A percentile compares a stretch with the other conserved stretches of the same genome.
These are phyloP conservation scores for Oscarella lobularis DNA, from an alignment of 37 sponge, comb jelly and placozoan genomes.

Conservation along the genomic window DNA sequence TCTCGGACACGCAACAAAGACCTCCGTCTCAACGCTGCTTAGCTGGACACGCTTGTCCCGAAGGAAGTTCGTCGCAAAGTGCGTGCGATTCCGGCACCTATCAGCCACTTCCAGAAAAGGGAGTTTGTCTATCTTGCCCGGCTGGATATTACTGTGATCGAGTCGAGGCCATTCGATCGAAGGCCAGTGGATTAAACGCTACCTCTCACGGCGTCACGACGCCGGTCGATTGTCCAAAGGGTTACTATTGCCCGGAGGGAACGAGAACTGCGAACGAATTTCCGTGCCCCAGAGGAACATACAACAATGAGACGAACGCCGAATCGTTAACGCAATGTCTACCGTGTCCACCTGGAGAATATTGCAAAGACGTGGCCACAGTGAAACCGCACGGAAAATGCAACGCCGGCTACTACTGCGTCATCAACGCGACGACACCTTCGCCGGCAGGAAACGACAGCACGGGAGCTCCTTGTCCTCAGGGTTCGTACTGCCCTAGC, in stretches of 20 bases:
- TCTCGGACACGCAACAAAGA: conserved; percentile 2
- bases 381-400: conserved; percentile 13
- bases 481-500: background rate
- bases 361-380: conserved; percentile 6
- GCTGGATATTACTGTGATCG: background rate
- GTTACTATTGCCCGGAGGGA: conserved; percentile 19
- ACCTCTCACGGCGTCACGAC: background rate
- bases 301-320: background rate
- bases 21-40: background rate
- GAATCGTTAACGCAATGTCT: background rate
- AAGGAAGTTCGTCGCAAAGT: background rate
- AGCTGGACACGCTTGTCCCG: background rate
- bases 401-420: conserved; percentile 29
- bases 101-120: background rate
- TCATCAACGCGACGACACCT: background rate
- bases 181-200: no score
- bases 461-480: background rate
- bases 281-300: conserved; percentile 7
- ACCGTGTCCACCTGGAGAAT: conserved; percentile 10
- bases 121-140: background rate
- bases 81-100: background rate
- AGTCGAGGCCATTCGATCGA: background rate
- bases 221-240: conserved; percentile 4
- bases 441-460: background rate
- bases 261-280: background rate